phyloP scores from a whole-genome alignment of 2,888 invertebrate species.

The Macrosoma leucophasiata region DNA sequence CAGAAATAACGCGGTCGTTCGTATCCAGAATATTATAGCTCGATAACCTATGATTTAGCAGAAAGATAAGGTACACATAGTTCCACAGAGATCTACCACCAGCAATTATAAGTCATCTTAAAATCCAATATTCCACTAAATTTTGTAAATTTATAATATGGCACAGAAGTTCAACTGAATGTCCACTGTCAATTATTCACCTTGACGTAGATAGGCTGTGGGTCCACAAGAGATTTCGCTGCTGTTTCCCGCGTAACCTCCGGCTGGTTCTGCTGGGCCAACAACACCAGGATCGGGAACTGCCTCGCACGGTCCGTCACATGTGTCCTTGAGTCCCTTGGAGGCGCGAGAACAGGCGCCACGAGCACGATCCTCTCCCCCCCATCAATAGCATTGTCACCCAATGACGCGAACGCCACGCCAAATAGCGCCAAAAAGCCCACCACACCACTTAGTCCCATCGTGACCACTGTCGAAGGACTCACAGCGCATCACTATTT shows the following conservation, averaged over 20 bases:
- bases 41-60: too few species aligned
- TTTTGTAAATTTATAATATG: conserved; percentile 11
- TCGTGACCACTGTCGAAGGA: conserved; percentile 62
- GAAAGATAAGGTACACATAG: too few species aligned
- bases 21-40: too few species aligned
- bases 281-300: conserved; percentile 59
- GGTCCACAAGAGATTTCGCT: conserved; percentile 48
- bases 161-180: too few species aligned
- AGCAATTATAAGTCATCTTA: too few species aligned
- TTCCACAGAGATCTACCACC: too few species aligned
- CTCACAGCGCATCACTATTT: conserved; percentile 55
- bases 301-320: conserved; percentile 54
- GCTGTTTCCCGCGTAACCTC: conserved; percentile 40
- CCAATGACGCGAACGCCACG: conserved; percentile 41
- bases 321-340: conserved; percentile 49
- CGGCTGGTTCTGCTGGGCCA: conserved; percentile 40
- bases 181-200: conserved; percentile 36
- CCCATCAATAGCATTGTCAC: conserved; percentile 52
- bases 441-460: conserved; percentile 55
- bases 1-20: too few species aligned
- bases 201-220: conserved; percentile 60
- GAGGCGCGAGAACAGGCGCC: conserved; percentile 62
- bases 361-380: conserved; percentile 54
- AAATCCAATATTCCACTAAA: background rate
- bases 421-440: conserved; percentile 46